Evolutionary conservation across 2,113 vertebrate genomes (phyloP), one percentile per base, ranked within the genome.

Genomic region (Microcebus jonahi): DNA sequence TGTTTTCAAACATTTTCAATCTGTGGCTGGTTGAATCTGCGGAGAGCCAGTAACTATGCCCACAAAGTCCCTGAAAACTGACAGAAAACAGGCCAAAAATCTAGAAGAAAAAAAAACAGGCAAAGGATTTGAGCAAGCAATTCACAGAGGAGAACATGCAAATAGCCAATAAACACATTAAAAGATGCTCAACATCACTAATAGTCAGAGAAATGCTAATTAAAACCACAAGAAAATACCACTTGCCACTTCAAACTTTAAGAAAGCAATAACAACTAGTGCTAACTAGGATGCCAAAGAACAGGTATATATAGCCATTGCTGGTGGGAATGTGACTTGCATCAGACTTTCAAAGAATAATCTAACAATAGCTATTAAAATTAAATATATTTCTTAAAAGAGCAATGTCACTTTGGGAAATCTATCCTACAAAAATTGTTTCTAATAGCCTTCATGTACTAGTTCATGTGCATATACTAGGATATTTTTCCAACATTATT

Each of bases 171-270:
- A 65, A 82, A 93, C 14, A 8, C 70, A 68, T 45, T 92, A 70
- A 86, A 97, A 96, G 42, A 87, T 92, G 45, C 2, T 82, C 85
- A 82, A n/a, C 21, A 92, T 83, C 81, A 57, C 75, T 88, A 63
- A 29, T 87, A 29, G 4, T 76, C 81, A 86, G 73, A 75, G 42
- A 81, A 79, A 91, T 67, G 80, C 34, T 73, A 85, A 96, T 34
- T 59, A 81, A 94, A 95, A 81, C 29, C 50, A 80, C 8, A 76
- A 55, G 61, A 95, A 68, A 31, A 92, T 57, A 59, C 14, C 20
- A 90, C 83, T 71, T 88, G 57, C 85, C 45, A 57, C 53, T 75
- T 70, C 42, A 92, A 53, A 96, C 89, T 85, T 13, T 45, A 95
- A 71, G 5, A 82, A 7, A 53, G 9, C 8, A 76, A 34, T 63